phyloP scores from a whole-genome alignment of 2,113 vertebrate species.

The Archocentrus centrarchus region DNA sequence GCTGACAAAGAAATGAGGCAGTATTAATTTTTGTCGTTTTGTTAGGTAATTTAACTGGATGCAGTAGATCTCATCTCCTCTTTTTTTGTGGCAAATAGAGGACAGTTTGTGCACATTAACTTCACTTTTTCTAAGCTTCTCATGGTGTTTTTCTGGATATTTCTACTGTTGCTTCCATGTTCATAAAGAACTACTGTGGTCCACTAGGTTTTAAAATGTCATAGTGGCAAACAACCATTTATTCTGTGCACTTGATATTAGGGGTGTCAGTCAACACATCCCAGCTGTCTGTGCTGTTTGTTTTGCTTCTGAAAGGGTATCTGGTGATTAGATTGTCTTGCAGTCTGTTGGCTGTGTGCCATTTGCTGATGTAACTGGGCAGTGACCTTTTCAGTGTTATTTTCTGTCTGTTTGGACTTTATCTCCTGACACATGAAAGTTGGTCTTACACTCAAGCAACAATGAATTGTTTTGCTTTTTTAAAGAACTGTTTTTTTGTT shows the following conservation, averaged over 20 bases:
- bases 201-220: constrained; percentile 13
- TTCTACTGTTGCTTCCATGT: too few species aligned
- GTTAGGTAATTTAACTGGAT: neutral
- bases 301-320: constrained; percentile 60
- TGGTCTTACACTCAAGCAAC: neutral
- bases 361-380: constrained; percentile 3
- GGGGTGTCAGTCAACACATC: constrained; percentile 3
- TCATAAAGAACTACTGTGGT: too few species aligned
- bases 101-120: too few species aligned
- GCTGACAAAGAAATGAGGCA: neutral
- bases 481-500: neutral
- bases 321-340: constrained; percentile 42
- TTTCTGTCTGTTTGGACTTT: neutral
- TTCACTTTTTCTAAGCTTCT: too few species aligned
- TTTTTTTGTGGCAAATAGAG: neutral
- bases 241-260: constrained; percentile 24
- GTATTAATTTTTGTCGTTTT: neutral
- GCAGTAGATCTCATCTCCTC: neutral
- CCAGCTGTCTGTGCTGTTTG: constrained; percentile 4
- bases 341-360: constrained; percentile 12
- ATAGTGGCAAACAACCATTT: constrained; percentile 21
- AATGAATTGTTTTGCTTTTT: neutral
- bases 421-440: neutral
- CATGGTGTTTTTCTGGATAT: too few species aligned
- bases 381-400: constrained; percentile 58